Conservation (phyloP, 1,140 invertebrate genomes). For the Aphis gossypii region DNA sequence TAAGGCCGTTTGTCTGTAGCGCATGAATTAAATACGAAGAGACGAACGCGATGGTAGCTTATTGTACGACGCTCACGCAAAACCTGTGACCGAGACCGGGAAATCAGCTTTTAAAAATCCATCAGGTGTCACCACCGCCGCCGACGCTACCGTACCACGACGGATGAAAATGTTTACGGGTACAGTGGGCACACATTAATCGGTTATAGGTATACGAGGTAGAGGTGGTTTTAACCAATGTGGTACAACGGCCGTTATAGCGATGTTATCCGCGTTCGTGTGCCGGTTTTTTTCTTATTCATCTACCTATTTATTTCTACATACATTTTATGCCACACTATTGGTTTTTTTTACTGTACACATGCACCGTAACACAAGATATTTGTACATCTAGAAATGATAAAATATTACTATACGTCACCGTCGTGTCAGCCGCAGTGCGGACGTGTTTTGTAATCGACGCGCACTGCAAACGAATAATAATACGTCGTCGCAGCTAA, state of each 20-base stretch:
- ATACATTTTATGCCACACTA: not conserved
- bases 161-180: not conserved
- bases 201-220: not conserved
- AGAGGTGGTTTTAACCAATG: not conserved
- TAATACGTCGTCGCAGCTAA: not conserved
- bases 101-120: constrained; percentile 18
- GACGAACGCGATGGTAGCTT: not conserved
- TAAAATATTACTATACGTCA: not conserved
- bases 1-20: not conserved
- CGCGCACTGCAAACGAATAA: not conserved
- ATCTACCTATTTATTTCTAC: not conserved
- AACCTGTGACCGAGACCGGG: not conserved
- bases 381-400: not conserved
- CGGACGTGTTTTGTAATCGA: not conserved
- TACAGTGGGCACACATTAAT: not conserved
- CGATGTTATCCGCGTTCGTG: not conserved
- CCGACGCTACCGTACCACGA: not conserved
- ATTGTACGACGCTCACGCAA: not conserved
- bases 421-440: not conserved
- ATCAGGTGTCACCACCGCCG: not conserved
- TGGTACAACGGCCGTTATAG: not conserved
- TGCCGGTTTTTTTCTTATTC: not conserved
- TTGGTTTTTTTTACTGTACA: not conserved
- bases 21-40: not conserved
- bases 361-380: not conserved